Conservation (phyloP, 2,888 invertebrate species). For the Drosophila barbarae region DNA sequence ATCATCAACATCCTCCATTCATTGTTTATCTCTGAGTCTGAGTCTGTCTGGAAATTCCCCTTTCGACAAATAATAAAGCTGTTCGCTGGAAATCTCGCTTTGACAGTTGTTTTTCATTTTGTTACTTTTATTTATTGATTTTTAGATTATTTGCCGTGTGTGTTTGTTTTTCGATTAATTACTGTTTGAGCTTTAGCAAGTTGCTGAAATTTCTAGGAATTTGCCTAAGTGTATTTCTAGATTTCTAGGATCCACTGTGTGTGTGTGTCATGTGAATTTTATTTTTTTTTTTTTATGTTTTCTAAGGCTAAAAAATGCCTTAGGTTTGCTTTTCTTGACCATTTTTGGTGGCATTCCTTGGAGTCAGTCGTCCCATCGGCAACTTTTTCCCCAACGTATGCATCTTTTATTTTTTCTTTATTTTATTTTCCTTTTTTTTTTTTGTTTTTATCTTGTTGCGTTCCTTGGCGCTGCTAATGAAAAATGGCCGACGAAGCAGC, state of each 20-base stretch:
- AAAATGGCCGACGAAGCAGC: conserved; percentile 40
- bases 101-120: conserved; percentile 23
- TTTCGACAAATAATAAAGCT: conserved; percentile 17
- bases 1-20: conserved; percentile 12
- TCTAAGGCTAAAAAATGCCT: not conserved
- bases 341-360: conserved; percentile 29
- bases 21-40: conserved; percentile 20
- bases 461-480: conserved; percentile 16
- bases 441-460: not conserved
- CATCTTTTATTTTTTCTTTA: not conserved
- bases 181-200: not conserved
- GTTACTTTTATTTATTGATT: conserved; percentile 9
- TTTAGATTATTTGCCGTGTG: not conserved
- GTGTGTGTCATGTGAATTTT: not conserved
- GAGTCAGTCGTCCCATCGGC: conserved; percentile 5
- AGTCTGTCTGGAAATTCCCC: conserved; percentile 21
- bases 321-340: not conserved
- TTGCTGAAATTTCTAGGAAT: conserved; percentile 4
- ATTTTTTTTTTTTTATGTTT: too few relatives aligned
- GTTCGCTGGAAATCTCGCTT: conserved; percentile 28
- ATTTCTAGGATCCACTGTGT: not conserved
- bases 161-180: conserved; percentile 3
- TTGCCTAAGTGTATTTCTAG: not conserved
- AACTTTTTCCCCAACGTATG: conserved; percentile 2
- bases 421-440: conserved; percentile 1